Base-by-base conservation (phyloP, 2,888 invertebrate species). In the Tridacna gigas region DNA sequence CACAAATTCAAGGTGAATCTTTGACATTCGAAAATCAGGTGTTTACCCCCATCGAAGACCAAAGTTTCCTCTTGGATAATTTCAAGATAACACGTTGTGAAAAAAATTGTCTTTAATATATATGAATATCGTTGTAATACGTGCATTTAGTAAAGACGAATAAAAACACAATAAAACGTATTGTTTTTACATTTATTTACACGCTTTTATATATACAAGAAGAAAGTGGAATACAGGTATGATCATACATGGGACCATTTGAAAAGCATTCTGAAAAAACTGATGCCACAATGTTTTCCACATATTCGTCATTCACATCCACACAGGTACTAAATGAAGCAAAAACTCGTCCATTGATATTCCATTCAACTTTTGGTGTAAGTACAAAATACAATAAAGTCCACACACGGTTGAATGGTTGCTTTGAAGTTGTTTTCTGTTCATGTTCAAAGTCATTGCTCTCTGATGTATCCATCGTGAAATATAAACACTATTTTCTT, bases 301-400 rank as follows among this genome's bases (percentile, higher is more conserved):
- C 74, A 51, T 48, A 82, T 13, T 11, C 26, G 48, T 83, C 79
- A 74, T 83, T 83, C 0, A 25, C n/a, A 4, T 69, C 56, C 25
- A 77, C 0, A 67, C 9, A 13, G 7, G 2, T n/a, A 65, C 65
- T 65, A 77, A 83, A 80, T 12, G 22, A 25, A 22, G 60, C 61
- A 26, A 83, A 74, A 79, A 65, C n/a, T 76, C 76, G 37, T 76
- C 22, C 25, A 76, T 26, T 9, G 45, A 25, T 25, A 74, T 7
- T 48, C 80, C 80, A 20, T 22, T n/a, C 11, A 75, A 25, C 67
- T 76, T 67, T 48, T 80, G 71, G 60, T 45, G 73, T 22, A 82
- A 28, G 45, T 65, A 82, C 20, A 74, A 78, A 45, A 82, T 67
- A 74, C 78, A 74, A 25, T 82, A 82, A 22, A 78, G 74, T 74